Percentiles rank a stretch among this genome's conserved stretches.
phyloP scores from a whole-genome alignment of 64 coral and sea anemone species.

The Catalaphyllia jardinei region DNA sequence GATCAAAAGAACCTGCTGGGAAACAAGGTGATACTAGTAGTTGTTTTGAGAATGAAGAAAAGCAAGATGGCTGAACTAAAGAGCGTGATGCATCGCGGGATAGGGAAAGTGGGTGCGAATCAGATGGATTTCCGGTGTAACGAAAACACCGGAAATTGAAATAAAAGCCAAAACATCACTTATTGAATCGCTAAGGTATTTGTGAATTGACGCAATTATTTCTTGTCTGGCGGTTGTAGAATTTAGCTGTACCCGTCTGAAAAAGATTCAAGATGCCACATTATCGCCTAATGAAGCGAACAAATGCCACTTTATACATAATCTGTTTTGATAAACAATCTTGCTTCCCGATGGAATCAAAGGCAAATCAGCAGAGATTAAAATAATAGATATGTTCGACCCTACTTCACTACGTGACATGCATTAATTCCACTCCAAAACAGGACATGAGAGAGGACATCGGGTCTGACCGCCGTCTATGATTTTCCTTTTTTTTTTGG shows the following conservation, averaged over 20 bases:
- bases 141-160: conserved; percentile 45
- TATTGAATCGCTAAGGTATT: not conserved
- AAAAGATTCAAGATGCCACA: not conserved
- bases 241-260: not conserved
- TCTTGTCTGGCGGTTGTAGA: not conserved
- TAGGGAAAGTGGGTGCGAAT: conserved; percentile 53
- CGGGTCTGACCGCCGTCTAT: no score
- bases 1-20: conserved; percentile 54
- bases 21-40: conserved; percentile 44
- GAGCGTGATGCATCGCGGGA: conserved; percentile 61
- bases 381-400: not conserved
- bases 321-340: conserved; percentile 19
- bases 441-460: not conserved
- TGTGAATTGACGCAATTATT: not conserved
- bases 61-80: conserved; percentile 67
- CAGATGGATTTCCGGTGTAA: conserved; percentile 54
- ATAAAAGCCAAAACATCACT: not conserved
- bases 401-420: conserved; percentile 10
- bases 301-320: not conserved
- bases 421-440: conserved; percentile 9
- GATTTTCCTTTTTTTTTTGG: not conserved
- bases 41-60: conserved; percentile 43
- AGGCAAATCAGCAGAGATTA: not conserved
- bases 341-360: not conserved
- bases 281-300: conserved; percentile 3